phyloP scores from a whole-genome alignment of 2,888 invertebrate genomes.

The Achlya flavicornis region DNA sequence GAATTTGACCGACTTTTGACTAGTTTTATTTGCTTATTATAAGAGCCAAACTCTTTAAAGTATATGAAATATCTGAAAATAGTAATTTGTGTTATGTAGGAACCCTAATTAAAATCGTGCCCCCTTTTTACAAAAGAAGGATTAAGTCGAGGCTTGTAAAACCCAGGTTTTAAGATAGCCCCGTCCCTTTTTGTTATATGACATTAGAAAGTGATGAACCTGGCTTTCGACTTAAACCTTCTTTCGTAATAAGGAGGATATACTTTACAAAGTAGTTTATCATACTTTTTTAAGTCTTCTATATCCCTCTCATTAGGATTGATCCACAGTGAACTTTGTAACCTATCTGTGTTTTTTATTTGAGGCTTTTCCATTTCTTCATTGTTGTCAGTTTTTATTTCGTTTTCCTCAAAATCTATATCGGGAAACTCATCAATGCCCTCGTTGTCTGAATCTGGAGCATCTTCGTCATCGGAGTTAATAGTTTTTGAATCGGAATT shows the following conservation, averaged over 20 bases:
- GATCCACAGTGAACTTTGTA: constrained; percentile 72
- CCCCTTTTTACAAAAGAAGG: no score
- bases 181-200: no score
- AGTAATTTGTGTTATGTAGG: neutral
- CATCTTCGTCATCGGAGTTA: constrained; percentile 74
- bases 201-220: no score
- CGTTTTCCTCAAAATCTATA: constrained; percentile 66
- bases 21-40: constrained; percentile 75
- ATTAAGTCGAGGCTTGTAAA: no score
- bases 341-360: constrained; percentile 63
- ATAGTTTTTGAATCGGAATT: constrained; percentile 75
- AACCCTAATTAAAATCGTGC: no score
- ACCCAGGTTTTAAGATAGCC: no score
- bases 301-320: constrained; percentile 79
- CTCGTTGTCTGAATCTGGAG: constrained; percentile 63
- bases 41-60: constrained; percentile 82
- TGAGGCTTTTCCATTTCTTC: constrained; percentile 56
- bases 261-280: neutral
- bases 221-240: no score
- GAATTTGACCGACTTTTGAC: constrained; percentile 77
- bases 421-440: constrained; percentile 70
- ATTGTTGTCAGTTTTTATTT: constrained; percentile 53
- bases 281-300: constrained; percentile 82
- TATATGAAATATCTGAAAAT: constrained; percentile 81
- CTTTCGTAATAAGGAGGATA: no score